phyloP scores from a whole-genome alignment of 2,888 invertebrate genomes.

The Drosophila merina region DNA sequence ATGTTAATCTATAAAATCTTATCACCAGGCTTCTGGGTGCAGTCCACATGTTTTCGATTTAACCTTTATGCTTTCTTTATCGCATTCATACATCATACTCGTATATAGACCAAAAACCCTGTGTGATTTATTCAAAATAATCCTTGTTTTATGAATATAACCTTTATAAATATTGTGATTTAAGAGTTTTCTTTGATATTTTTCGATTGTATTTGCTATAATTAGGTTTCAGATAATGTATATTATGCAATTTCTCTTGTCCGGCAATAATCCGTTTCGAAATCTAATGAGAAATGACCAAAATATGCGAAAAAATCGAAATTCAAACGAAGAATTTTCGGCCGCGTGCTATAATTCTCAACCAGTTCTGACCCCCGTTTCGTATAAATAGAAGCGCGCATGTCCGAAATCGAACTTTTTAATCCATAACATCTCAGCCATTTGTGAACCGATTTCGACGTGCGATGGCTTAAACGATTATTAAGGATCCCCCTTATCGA shows the following conservation, averaged over 20 bases:
- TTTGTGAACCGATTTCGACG: neutral
- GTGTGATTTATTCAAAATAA: neutral
- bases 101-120: neutral
- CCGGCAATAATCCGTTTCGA: too few species aligned
- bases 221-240: neutral
- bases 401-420: too few species aligned
- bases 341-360: neutral
- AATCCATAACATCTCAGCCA: neutral
- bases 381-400: too few species aligned
- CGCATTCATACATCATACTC: neutral
- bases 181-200: neutral
- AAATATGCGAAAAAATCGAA: too few species aligned
- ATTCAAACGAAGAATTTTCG: too few species aligned
- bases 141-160: neutral
- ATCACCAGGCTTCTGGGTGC: neutral
- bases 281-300: too few species aligned
- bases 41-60: neutral
- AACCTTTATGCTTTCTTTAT: neutral
- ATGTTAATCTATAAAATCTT: neutral
- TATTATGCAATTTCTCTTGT: neutral
- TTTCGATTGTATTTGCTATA: neutral
- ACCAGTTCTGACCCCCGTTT: neutral
- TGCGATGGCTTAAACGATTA: neutral
- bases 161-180: neutral
- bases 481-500: neutral